These are phyloP conservation scores for Brachyrhaphis roseni DNA, from an alignment of 2,797 vertebrate species.

Conservation along the genomic window DNA sequence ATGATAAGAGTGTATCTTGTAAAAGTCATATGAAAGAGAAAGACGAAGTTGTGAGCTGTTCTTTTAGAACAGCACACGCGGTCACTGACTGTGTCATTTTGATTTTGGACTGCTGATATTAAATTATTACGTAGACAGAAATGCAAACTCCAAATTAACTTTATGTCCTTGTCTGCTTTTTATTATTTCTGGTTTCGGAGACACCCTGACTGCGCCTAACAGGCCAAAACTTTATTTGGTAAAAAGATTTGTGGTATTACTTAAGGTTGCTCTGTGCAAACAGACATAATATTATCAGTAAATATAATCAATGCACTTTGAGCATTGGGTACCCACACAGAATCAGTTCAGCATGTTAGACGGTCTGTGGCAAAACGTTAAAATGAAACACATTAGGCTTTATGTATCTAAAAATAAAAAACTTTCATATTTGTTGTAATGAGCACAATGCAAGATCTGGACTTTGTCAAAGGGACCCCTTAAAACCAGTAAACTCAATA, in stretches of 20 bases:
- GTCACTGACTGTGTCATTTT: constrained; percentile 1
- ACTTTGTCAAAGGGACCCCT: background rate
- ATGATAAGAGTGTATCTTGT: background rate
- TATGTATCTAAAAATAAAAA: background rate
- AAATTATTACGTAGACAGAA: background rate
- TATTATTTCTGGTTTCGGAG: constrained; percentile 17
- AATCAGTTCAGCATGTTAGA: background rate
- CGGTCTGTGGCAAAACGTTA: background rate
- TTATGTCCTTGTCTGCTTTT: constrained; percentile 8
- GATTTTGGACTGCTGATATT: background rate
- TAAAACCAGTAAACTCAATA: background rate
- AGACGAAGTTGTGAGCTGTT: constrained; percentile 2
- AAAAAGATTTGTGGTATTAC: background rate
- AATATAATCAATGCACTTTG: background rate
- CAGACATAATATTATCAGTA: background rate
- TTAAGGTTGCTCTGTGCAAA: background rate
- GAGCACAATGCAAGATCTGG: background rate
- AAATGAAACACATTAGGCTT: background rate
- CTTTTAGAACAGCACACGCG: background rate
- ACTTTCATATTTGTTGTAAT: background rate
- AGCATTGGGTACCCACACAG: background rate
- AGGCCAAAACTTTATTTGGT: constrained; percentile 4
- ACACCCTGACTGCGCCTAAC: constrained; percentile 9
- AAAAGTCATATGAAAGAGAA: background rate
- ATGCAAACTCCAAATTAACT: constrained; percentile 3